Conservation (phyloP, 2,113 vertebrate species). For the Lagopus leucura region DNA sequence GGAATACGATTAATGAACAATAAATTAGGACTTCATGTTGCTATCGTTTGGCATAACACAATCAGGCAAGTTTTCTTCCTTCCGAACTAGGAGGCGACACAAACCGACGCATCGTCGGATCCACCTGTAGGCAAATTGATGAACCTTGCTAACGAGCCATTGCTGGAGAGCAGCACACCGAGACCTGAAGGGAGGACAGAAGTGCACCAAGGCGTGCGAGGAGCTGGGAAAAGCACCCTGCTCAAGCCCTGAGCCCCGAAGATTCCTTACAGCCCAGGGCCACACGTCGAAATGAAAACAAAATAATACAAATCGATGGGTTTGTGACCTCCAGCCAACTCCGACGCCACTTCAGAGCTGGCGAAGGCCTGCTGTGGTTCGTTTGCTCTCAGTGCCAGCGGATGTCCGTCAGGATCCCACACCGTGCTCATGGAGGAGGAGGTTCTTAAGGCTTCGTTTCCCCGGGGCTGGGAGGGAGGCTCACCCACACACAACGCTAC, state of each 20-base stretch:
- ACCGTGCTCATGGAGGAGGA: constrained; percentile 90
- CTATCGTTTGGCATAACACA: constrained; percentile 85
- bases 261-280: constrained; percentile 84
- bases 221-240: constrained; percentile 73
- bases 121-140: constrained; percentile 78
- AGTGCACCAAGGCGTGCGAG: constrained; percentile 66
- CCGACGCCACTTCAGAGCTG: constrained; percentile 76
- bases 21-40: constrained; percentile 82
- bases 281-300: constrained; percentile 80
- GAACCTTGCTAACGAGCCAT: constrained; percentile 78
- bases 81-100: constrained; percentile 85
- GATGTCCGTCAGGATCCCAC: constrained; percentile 74
- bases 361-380: constrained; percentile 58
- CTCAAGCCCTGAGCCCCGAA: constrained; percentile 83
- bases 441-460: constrained; percentile 96
- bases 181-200: constrained; percentile 73
- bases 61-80: constrained; percentile 73
- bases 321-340: constrained; percentile 83
- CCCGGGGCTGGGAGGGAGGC: constrained; percentile 86
- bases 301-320: constrained; percentile 87
- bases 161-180: constrained; percentile 76
- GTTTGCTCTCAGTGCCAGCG: constrained; percentile 20
- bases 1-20: constrained; percentile 74
- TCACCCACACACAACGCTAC: constrained; percentile 82
- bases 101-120: constrained; percentile 81